phyloP scores from a whole-genome alignment of 2,113 vertebrate species.

The Hirundichthys speculiger region DNA sequence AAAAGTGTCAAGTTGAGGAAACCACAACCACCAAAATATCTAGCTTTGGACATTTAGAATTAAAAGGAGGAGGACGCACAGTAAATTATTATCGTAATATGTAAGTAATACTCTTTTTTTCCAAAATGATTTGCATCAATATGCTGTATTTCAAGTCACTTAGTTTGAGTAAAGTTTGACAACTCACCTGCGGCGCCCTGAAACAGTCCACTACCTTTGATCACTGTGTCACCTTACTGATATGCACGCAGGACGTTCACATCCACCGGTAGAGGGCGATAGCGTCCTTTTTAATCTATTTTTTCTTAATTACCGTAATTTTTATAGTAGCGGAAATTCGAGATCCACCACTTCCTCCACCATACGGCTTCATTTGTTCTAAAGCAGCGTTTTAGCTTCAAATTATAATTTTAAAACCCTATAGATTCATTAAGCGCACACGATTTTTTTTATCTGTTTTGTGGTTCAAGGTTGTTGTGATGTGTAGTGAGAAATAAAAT shows the following conservation, averaged over 20 bases:
- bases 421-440: too few species aligned
- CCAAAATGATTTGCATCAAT: not conserved
- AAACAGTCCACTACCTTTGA: slow-evolving; percentile 44
- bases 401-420: too few species aligned
- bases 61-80: not conserved
- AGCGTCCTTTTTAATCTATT: fast-evolving
- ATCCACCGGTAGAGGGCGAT: slow-evolving; percentile 35
- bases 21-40: too few species aligned
- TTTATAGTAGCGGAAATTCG: not conserved
- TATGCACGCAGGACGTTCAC: not conserved
- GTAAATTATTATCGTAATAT: not conserved
- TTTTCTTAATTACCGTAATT: slow-evolving; percentile 75
- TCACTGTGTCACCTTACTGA: not conserved
- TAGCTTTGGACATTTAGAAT: too few species aligned
- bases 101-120: too few species aligned
- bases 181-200: slow-evolving; percentile 38
- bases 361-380: not conserved
- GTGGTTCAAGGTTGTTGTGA: too few species aligned
- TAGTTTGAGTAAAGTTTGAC: slow-evolving; percentile 14
- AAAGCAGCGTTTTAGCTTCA: too few species aligned
- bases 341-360: not conserved
- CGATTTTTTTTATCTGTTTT: too few species aligned
- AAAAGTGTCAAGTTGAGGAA: too few species aligned
- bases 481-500: too few species aligned
- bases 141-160: not conserved